Conservation (phyloP, 1,140 invertebrate genomes). For the Camponotus floridanus region DNA sequence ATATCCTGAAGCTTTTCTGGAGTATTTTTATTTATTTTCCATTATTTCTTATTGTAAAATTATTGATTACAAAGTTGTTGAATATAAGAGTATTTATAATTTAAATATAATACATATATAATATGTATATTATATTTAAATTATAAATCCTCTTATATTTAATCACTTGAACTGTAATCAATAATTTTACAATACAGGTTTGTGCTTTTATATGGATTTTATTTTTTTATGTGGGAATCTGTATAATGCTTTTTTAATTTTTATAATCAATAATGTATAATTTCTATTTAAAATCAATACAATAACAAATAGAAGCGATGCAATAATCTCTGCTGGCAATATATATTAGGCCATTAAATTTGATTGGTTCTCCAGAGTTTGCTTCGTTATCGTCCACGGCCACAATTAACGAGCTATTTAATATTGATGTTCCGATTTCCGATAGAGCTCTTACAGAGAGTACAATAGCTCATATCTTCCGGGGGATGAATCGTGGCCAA, state of each 20-base stretch:
- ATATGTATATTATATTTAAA: not conserved
- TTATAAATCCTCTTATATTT: too few relatives aligned
- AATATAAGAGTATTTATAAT: not conserved
- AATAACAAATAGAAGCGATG: not conserved
- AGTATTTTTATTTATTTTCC: not conserved
- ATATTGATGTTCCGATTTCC: slow-evolving; percentile 57
- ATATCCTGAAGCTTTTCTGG: not conserved
- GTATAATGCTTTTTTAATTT: not conserved
- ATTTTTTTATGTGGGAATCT: not conserved
- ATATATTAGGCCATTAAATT: slow-evolving; percentile 50
- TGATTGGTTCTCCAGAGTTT: slow-evolving; percentile 39
- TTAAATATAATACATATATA: not conserved
- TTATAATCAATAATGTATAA: not conserved
- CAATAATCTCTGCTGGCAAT: slow-evolving; percentile 5
- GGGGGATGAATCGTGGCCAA: slow-evolving; percentile 1
- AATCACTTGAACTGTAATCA: too few relatives aligned
- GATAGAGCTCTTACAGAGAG: slow-evolving; percentile 28
- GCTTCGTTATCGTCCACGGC: slow-evolving; percentile 37
- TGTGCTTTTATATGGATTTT: not conserved
- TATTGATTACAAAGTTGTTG: not conserved
- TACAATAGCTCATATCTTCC: slow-evolving; percentile 14
- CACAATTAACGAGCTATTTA: slow-evolving; percentile 55
- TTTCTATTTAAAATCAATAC: slow-evolving; percentile 22
- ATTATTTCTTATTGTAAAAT: slow-evolving; percentile 11
- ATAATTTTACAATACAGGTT: not conserved